Base-by-base conservation (phyloP, 2,888 invertebrate genomes). In the Mycogona germanica region DNA sequence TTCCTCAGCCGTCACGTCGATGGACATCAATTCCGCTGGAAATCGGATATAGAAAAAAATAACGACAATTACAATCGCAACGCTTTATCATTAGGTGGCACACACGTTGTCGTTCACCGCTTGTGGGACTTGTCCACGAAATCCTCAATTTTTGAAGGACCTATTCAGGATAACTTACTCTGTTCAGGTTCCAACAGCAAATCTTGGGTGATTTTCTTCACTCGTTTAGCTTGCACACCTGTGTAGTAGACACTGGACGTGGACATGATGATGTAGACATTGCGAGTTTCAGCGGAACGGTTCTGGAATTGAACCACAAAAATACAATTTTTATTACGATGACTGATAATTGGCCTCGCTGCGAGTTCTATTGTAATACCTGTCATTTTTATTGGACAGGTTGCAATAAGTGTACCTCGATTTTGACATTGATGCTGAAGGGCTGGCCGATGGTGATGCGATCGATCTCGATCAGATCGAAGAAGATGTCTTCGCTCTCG, bases 161-260 rank as follows among this genome's bases (percentile, higher is more conserved):
- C n/a, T n/a, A n/a, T n/a, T n/a, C n/a, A n/a, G n/a, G n/a, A n/a
- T n/a, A 19, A 64, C 74, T 75, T 68, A 60, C 82, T 74, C 64
- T 79, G 75, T 40, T 76, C 71, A 12, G 84, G 78, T 56, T 76
- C 74, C 4, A 86, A 72, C 35, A 70, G 72, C 60, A 84, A 77
- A 56, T 78, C 76, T 5, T 80, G 81, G 52, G 80, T 77, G 0
- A 79, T 76, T 63, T 78, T 80, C 67, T 82, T 84, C 19, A 87
- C 76, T n/a, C 76, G 64, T 19, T 79, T 74, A 0, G 81, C 81
- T 64, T 77, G 78, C 9, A 84, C 78, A 4, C 87, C 87, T 25
- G 81, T 87, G 70, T 87, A 86, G 67, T 78, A 85, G 37, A 84
- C 79, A 61, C 82, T 82, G 42, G 75, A 78, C 1, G 80, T 78